Percentiles rank a stretch among this genome's conserved stretches.
Evolutionary conservation across 2,113 vertebrate genomes (phyloP).

Genomic region (Struthidea cinerea): DNA sequence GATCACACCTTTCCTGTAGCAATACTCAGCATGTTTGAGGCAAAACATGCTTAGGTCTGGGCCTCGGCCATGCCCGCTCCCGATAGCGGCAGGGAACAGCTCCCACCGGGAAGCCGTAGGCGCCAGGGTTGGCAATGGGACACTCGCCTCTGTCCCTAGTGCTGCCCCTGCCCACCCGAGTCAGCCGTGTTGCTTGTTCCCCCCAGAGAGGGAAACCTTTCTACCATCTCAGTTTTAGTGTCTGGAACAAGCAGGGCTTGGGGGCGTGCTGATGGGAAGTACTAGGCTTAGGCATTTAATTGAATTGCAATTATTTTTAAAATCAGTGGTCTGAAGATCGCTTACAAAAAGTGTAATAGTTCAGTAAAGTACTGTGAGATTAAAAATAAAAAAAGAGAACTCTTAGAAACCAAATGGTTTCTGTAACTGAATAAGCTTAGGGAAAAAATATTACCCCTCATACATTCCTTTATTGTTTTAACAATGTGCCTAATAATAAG

Average conservation of each 20-base stretch:
- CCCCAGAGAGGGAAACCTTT: not conserved
- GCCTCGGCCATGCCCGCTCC: fast-evolving
- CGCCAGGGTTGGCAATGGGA: not conserved
- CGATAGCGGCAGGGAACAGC: not conserved
- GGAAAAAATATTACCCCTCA: not conserved
- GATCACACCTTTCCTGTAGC: not conserved
- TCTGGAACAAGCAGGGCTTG: not conserved
- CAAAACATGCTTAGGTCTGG: not conserved
- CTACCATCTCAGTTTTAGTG: not conserved
- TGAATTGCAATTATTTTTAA: not conserved
- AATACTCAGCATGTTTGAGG: not conserved
- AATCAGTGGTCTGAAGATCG: fast-evolving
- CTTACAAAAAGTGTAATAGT: not conserved
- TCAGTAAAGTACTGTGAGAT: not conserved
- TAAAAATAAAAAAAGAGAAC: not conserved
- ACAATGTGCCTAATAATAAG: not conserved
- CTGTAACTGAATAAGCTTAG: not conserved
- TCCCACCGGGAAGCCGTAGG: fast-evolving
- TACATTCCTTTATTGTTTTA: not conserved
- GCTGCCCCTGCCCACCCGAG: fast-evolving
- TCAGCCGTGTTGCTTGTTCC: not conserved
- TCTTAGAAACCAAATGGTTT: not conserved
- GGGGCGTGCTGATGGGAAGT: not conserved
- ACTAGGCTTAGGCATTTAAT: not conserved
- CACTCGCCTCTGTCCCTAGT: fast-evolving